Evolutionary conservation across 2,797 vertebrate species (phyloP).

Genomic region (Sebastiscus tertius): DNA sequence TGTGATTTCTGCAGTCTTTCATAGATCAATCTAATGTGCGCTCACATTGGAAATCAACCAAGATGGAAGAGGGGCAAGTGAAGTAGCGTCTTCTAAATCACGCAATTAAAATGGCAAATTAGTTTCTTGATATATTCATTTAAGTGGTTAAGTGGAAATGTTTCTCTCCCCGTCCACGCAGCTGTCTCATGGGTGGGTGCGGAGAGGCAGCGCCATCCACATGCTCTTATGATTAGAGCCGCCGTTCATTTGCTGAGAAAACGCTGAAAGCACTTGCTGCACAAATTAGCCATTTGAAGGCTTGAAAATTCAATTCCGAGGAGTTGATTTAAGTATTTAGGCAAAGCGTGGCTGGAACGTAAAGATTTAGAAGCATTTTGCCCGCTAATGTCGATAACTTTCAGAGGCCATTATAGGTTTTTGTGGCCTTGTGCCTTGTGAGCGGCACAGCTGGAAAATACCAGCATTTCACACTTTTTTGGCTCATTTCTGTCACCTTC

Average conservation of each 20-base stretch:
- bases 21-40: slow-evolving; percentile 98
- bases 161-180: slow-evolving; percentile 91
- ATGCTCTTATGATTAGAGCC: slow-evolving; percentile 88
- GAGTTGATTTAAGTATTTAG: slow-evolving; percentile 88
- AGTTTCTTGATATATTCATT: slow-evolving; percentile 99
- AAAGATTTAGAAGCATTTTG: slow-evolving; percentile 83
- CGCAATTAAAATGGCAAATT: slow-evolving; percentile 99
- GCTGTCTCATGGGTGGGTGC: slow-evolving; percentile 88
- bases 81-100: slow-evolving; percentile 98
- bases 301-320: slow-evolving; percentile 85
- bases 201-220: slow-evolving; percentile 82
- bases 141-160: slow-evolving; percentile 99
- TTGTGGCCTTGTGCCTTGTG: slow-evolving; percentile 64
- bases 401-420: slow-evolving; percentile 76
- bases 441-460: slow-evolving; percentile 57
- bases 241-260: slow-evolving; percentile 83
- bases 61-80: slow-evolving; percentile 97
- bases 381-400: slow-evolving; percentile 79
- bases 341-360: slow-evolving; percentile 78
- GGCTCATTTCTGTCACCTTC: slow-evolving; percentile 26
- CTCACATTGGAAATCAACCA: slow-evolving; percentile 96
- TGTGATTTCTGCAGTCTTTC: slow-evolving; percentile 97
- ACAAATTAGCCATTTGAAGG: slow-evolving; percentile 87
- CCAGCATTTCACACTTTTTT: slow-evolving; percentile 1
- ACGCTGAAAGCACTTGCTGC: slow-evolving; percentile 87